Percentiles rank a stretch among this genome's conserved stretches.
phyloP scores from a whole-genome alignment of 2,797 vertebrate species.

The Antrozous pallidus region DNA sequence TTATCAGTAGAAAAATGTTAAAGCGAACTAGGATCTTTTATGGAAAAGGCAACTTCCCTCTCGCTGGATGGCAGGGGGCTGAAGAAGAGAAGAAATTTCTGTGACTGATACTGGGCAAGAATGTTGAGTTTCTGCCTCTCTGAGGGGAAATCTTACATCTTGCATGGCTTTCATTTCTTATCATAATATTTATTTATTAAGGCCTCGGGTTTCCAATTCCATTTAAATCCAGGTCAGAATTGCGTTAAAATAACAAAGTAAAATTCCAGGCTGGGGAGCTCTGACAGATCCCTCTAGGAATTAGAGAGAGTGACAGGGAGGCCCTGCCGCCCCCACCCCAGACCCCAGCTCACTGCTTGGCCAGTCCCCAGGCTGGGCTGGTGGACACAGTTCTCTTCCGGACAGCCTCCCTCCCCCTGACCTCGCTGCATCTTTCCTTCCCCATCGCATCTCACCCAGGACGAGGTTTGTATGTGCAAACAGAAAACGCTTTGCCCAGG shows the following conservation, averaged over 20 bases:
- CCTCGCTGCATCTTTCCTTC: conserved; percentile 62
- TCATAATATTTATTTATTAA: conserved; percentile 90
- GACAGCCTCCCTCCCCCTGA: conserved; percentile 63
- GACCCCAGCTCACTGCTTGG: conserved; percentile 45
- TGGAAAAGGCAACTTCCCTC: conserved; percentile 61
- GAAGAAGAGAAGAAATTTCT: conserved; percentile 68
- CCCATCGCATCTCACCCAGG: conserved; percentile 34
- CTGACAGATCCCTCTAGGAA: conserved; percentile 84
- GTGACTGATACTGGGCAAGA: conserved; percentile 76
- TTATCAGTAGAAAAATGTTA: conserved; percentile 75
- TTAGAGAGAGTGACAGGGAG: conserved; percentile 78
- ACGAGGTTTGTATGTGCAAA: conserved; percentile 62
- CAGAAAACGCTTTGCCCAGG: conserved; percentile 53
- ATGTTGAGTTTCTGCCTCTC: conserved; percentile 79
- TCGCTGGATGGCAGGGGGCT: conserved; percentile 70
- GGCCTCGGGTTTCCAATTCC: conserved; percentile 85
- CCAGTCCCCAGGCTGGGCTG: conserved; percentile 38
- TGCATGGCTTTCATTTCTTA: conserved; percentile 87
- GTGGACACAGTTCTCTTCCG: conserved; percentile 46
- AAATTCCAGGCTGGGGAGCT: conserved; percentile 85
- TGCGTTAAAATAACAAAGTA: conserved; percentile 88
- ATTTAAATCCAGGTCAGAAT: conserved; percentile 86
- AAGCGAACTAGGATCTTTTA: conserved; percentile 75
- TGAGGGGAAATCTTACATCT: conserved; percentile 79
- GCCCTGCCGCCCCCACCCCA: conserved; percentile 53